A percentile compares a stretch with the other conserved stretches of the same genome.
phyloP scores from a whole-genome alignment of 2,888 invertebrate genomes.

The Tipula confusa region DNA sequence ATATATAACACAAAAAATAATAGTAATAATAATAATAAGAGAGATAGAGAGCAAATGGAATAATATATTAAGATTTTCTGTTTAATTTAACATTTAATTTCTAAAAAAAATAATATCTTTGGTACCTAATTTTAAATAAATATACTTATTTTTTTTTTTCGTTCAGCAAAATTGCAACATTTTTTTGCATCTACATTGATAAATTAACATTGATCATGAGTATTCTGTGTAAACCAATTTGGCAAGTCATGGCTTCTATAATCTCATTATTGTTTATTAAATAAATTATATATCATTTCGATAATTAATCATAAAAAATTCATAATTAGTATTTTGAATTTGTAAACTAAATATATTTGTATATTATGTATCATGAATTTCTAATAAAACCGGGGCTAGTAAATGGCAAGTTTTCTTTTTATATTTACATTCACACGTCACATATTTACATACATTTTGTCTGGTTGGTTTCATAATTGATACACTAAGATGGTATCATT shows the following conservation, averaged over 20 bases:
- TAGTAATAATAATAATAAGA: too few relatives aligned
- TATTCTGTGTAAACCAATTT: not conserved
- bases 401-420: not conserved
- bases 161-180: not conserved
- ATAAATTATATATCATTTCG: not conserved
- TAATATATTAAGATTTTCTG: not conserved
- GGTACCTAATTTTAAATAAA: slow-evolving; percentile 7
- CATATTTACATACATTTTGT: not conserved
- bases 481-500: too few relatives aligned
- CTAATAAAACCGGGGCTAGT: not conserved
- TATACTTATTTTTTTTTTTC: not conserved
- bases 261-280: not conserved
- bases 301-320: not conserved
- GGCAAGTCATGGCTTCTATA: slow-evolving; percentile 3
- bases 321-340: not conserved
- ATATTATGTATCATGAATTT: not conserved
- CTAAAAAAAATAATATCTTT: slow-evolving; percentile 20
- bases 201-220: slow-evolving; percentile 3
- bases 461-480: not conserved
- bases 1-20: slow-evolving; percentile 3
- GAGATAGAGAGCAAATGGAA: not conserved
- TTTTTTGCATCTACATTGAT: not conserved
- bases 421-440: slow-evolving; percentile 3
- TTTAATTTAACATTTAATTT: slow-evolving; percentile 3
- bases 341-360: not conserved